Conservation (phyloP, 2,113 vertebrate genomes). For the Phrynosoma platyrhinos region DNA sequence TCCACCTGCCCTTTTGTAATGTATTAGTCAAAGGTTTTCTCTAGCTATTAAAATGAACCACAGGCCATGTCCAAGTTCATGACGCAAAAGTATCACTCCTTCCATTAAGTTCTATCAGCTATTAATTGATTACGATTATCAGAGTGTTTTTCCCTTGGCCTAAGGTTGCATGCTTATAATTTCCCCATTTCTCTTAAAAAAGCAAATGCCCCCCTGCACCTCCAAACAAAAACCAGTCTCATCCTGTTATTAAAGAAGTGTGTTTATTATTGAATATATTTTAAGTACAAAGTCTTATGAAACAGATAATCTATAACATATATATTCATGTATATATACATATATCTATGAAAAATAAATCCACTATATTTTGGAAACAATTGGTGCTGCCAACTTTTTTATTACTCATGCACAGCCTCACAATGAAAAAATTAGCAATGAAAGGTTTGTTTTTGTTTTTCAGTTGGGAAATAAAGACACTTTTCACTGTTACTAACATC, state of each 20-base stretch:
- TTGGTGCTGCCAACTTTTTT: not conserved
- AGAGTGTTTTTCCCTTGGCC: not conserved
- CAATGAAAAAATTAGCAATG: not conserved
- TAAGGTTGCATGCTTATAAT: not conserved
- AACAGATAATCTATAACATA: too few species aligned
- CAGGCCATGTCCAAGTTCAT: not conserved
- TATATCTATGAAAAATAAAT: conserved; percentile 3
- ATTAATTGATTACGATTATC: not conserved
- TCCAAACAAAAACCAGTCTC: not conserved
- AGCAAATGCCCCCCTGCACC: not conserved
- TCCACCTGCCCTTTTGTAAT: conserved; percentile 4
- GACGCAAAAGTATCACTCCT: not conserved
- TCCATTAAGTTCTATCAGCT: conserved; percentile 2
- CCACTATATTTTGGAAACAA: not conserved
- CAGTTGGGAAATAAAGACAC: too few species aligned
- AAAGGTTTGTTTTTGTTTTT: not conserved
- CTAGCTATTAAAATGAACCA: conserved; percentile 17
- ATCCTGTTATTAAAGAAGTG: not conserved
- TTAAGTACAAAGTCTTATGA: conserved; percentile 23
- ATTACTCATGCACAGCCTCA: not conserved
- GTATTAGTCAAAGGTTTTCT: conserved; percentile 11
- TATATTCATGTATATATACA: not conserved
- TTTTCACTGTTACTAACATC: too few species aligned
- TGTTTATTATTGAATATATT: not conserved
- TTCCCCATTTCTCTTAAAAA: not conserved